Base-by-base conservation (phyloP, 2,797 vertebrate species). In the Cyprinodon diabolis region DNA sequence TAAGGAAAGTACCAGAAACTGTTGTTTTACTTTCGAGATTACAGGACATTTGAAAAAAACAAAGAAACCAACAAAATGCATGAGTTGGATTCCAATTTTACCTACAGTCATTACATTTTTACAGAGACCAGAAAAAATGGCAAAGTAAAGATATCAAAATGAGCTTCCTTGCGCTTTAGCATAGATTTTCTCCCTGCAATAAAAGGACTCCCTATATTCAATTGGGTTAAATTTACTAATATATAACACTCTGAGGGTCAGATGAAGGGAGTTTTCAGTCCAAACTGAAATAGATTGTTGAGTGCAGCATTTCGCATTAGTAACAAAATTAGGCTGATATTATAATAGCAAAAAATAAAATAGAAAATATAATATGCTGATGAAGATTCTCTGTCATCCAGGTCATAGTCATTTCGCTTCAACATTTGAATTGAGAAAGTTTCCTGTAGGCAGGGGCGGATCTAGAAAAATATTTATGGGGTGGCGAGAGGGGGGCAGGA, bases 1-100 rank as follows among this genome's bases (percentile, higher is more conserved):
- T 23, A 43, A 65, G 62, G 62, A 65, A 65, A 65, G 62, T 45
- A 65, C 62, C 62, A 45, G 62, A 65, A 65, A 45, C 2, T 2
- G 23, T 23, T 65, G 40, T 45, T 65, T 65, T 45, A 14, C 62
- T 65, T 65, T 65, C 62, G 37, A 23, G 40, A 65, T 2, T n/a
- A 65, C 30, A 21, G n/a, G 35, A 43, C 17, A 6, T 37, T 23
- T 19, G 60, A 43, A 35, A 43, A 43, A 21, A 43, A 6, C 30
- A 30, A n/a, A n/a, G n/a, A n/a, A 63, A 10, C 8, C 10, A 40
- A 30, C 30, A 30, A 30, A 30, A 30, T 30, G 30, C 30, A 30
- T 30, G 30, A 30, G 30, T 30, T 30, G 30, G 30, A 30, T 30
- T 30, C 30, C 30, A 30, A 30, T 30, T 30, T 30, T 30, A 30